Conservation (phyloP, 2,888 invertebrate species). For the Halictus quadricinctus region DNA sequence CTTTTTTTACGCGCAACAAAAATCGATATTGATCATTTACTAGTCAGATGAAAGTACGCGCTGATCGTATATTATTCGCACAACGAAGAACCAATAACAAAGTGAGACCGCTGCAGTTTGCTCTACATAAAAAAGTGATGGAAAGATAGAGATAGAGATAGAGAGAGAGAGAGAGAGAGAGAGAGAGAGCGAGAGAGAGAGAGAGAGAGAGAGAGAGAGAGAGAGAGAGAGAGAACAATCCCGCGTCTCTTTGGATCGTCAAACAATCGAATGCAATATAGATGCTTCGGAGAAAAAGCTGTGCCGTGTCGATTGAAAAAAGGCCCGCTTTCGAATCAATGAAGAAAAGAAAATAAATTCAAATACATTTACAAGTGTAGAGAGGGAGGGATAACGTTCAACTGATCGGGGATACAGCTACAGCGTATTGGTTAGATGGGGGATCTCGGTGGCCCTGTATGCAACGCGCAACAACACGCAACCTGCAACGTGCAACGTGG, state of each 20-base stretch:
- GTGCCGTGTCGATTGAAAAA: too few relatives aligned
- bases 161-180: not conserved
- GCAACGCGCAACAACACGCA: not conserved
- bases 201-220: not conserved
- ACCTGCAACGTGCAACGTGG: not conserved
- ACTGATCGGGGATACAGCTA: not conserved
- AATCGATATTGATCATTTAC: slow-evolving; percentile 28
- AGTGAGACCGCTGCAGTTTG: slow-evolving; percentile 51
- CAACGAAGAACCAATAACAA: slow-evolving; percentile 66
- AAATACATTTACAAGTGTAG: not conserved
- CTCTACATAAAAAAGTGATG: slow-evolving; percentile 1
- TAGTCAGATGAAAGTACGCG: slow-evolving; percentile 55
- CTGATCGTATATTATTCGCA: slow-evolving; percentile 75
- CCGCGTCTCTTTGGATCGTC: not conserved
- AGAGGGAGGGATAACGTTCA: slow-evolving; percentile 9
- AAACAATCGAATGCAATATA: not conserved
- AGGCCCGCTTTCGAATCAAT: not conserved
- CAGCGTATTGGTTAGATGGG: slow-evolving; percentile 13
- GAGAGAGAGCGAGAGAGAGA: too few relatives aligned
- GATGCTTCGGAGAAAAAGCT: not conserved
- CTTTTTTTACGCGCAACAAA: not conserved
- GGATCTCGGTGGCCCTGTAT: slow-evolving; percentile 21
- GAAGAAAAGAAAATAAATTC: not conserved
- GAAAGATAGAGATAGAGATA: not conserved
- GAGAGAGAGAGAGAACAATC: slow-evolving; percentile 3